Evolutionary conservation across 2,797 vertebrate genomes (phyloP).

Genomic region (Acrocephalus scirpaceus): DNA sequence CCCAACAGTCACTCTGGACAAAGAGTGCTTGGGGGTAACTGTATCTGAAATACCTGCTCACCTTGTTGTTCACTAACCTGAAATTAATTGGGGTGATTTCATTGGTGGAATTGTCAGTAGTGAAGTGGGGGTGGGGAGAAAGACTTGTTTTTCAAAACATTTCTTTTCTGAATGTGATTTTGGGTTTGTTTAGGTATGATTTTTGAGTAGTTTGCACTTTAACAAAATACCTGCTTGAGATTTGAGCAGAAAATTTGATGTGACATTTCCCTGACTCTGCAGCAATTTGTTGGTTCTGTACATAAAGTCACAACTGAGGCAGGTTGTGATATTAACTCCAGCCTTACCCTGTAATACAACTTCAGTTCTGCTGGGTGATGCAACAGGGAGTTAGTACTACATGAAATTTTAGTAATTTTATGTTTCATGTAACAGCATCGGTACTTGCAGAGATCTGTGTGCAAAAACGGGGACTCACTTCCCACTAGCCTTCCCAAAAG

Average conservation of each 20-base stretch:
- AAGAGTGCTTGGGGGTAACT: background rate
- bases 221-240: slow-evolving; percentile 1
- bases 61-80: background rate
- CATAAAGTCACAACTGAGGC: fast-evolving
- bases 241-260: background rate
- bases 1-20: background rate
- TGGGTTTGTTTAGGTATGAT: background rate
- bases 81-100: background rate
- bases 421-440: fast-evolving
- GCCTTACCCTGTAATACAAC: background rate
- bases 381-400: background rate
- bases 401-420: background rate
- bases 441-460: background rate
- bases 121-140: background rate
- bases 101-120: background rate
- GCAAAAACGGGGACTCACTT: background rate
- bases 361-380: background rate
- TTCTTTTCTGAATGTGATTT: background rate
- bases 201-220: slow-evolving; percentile 14
- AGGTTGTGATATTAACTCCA: background rate
- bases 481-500: background rate
- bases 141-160: background rate
- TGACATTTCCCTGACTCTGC: background rate
- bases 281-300: background rate
- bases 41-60: background rate